Evolutionary conservation across 2,888 invertebrate species (phyloP), one percentile per base, ranked within the genome.

Genomic region (Eupeodes latifasciatus): DNA sequence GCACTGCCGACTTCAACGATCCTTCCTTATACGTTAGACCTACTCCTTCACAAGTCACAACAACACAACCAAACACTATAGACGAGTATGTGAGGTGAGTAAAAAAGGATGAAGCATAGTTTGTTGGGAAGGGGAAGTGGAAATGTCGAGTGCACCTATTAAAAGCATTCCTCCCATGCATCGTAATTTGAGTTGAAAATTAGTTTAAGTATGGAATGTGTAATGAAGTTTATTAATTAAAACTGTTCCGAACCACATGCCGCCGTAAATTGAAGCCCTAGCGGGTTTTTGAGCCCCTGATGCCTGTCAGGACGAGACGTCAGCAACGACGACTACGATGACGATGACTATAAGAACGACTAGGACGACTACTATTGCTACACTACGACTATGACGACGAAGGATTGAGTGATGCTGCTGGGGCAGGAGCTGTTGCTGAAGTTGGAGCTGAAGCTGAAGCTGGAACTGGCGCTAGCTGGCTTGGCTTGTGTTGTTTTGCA

Each of bases 161-260:
- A 90, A 90, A 90, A 90, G 89, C 90, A 90, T 90, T 90, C 89
- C 89, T 90, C 89, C 88, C 88, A 85, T 90, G 90, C 90, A 89
- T 90, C 90, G 90, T 90, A 90, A 90, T 90, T 90, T 90, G 89
- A 90, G 90, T 90, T 90, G 90, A 90, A 90, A 90, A 90, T 90
- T 90, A 90, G 90, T 90, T 90, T 90, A 90, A 90, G 90, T 90
- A 90, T 89, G 90, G 90, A 90, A 90, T 90, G 90, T 90, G 90
- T 90, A 90, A 90, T 90, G 90, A 90, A 90, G 90, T 90, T 90
- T 90, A 90, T 90, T 90, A 90, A 90, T 90, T 90, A 90, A 90
- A 90, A 90, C 90, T 90, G 89, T 89, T 90, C 89, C 84, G 88
- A 85, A 81, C 88, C 88, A 88, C 88, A 88, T 88, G 88, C 88